phyloP scores from a whole-genome alignment of 2,797 vertebrate species.

The Xerus rutilus region DNA sequence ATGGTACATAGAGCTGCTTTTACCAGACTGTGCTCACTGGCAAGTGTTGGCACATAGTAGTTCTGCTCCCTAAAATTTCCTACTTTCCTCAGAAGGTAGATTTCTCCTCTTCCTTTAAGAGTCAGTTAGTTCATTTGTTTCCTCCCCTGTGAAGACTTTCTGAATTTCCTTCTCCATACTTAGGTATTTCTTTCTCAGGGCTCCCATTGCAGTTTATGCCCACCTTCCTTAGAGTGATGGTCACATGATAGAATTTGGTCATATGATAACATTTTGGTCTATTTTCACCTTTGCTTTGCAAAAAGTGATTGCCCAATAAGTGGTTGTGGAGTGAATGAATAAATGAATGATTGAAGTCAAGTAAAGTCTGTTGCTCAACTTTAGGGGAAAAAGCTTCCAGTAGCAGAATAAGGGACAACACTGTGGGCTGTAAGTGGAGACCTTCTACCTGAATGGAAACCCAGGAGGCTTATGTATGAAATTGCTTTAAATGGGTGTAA shows the following conservation, averaged over 20 bases:
- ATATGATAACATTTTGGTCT: too few species aligned
- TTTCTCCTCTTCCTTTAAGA: neutral
- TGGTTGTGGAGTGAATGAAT: too few species aligned
- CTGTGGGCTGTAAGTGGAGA: neutral
- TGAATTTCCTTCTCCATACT: too few species aligned
- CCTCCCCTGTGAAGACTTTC: neutral
- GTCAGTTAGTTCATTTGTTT: neutral
- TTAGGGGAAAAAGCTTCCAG: neutral
- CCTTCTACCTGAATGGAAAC: neutral
- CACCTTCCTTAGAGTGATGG: too few species aligned
- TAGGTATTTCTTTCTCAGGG: too few species aligned
- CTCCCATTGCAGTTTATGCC: too few species aligned
- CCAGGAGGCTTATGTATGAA: neutral
- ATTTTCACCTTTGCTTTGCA: too few species aligned
- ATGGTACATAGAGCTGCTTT: too few species aligned
- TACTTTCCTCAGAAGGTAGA: neutral
- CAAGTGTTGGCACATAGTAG: too few species aligned
- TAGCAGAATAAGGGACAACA: neutral
- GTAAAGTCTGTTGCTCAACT: neutral
- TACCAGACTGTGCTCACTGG: too few species aligned
- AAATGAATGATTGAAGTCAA: neutral
- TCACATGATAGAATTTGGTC: too few species aligned
- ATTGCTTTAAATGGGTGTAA: neutral
- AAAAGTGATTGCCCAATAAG: too few species aligned
- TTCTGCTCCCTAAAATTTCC: neutral